Base-by-base conservation (phyloP, 2,113 vertebrate genomes). In the Platanista minor region DNA sequence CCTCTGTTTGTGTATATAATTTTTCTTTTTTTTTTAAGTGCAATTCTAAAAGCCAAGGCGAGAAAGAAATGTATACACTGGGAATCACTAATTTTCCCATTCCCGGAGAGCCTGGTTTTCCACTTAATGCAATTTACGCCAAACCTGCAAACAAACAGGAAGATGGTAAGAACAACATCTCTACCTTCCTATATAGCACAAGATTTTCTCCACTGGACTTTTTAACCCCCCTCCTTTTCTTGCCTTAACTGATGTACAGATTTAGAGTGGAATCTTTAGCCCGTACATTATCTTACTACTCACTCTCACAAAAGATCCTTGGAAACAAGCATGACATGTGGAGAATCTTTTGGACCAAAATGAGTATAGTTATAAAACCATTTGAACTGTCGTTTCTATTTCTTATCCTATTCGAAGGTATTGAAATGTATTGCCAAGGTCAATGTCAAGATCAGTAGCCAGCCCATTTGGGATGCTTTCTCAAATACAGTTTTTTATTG, bases 11-110 rank as follows among this genome's bases (percentile, higher is more conserved):
- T 81, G 8, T 81, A 59, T 81, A 59, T 81, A 61, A 80, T 54
- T 75, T 36, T 78, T 17, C n/a, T 98, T 82, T 31, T 15, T 98
- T 74, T 95, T 98, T 98, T 87, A 98, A 99, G 99, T 99, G 99
- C 96, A 99, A 99, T 98, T 99, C 99, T 96, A 99, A 98, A 98
- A 98, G 99, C 96, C 99, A 99, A 98, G 99, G 99, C 52, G 99
- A 99, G 98, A 99, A 99, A 95, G 99, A 99, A 96, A 99, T 99
- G 99, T 99, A 99, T 98, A 99, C 99, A 0, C 98, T 99, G 57
- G 99, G 99, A 87, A 99, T 99, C 97, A 99, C 99, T 7, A 99
- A 99, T 97, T 99, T 99, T 75, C 99, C 99, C n/a, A 99, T 99
- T 92, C 99, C 99, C 0, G 99, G 99, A 98, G 99, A 99, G 87